Evolutionary conservation across 2,797 vertebrate species (phyloP), one percentile per base, ranked within the genome.

Genomic region (Gallinago nigripennis): DNA sequence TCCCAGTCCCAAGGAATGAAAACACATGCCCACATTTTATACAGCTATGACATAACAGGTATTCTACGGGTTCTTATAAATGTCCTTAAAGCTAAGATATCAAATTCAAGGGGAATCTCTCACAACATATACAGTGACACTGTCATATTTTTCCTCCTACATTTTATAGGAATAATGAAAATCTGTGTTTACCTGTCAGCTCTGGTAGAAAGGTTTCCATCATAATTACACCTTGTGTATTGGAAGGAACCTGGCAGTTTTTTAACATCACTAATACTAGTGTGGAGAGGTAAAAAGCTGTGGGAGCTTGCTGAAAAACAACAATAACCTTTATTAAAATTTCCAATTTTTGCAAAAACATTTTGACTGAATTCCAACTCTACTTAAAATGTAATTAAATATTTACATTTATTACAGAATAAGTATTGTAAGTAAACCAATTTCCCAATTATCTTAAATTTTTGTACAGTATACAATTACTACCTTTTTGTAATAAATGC

Each of bases 381-480:
- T 73, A 73, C 30, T 90, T 94, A 46, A 96, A 87, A 84, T 51
- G 56, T 39, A 94, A 94, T 94, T 86, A 92, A 94, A 86, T 93
- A 90, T 94, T 96, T 94, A 92, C 82, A 92, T 77, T 92, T 90
- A 57, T 88, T 85, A 27, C 86, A 53, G 76, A 95, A 24, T 82
- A 94, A 90, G 82, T 75, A 92, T 51, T 77, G 35, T 73, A 94
- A 90, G 80, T 88, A 94, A 95, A 94, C 92, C 48, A 91, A 90
- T 71, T 93, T 33, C 37, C 78, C 60, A 90, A 80, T 75, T 94
- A 94, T 37, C 56, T 82, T 77, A 60, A 83, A 48, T 76, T 95
- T 96, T 88, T 86, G 43, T 56, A 65, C 45, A n/a, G 54, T 66
- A 82, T 33, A 90, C 71, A 87, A 57, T 92, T 88, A 82, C 45